Evolutionary conservation across 2,888 invertebrate genomes (phyloP).

Genomic region (Homarus gammarus): DNA sequence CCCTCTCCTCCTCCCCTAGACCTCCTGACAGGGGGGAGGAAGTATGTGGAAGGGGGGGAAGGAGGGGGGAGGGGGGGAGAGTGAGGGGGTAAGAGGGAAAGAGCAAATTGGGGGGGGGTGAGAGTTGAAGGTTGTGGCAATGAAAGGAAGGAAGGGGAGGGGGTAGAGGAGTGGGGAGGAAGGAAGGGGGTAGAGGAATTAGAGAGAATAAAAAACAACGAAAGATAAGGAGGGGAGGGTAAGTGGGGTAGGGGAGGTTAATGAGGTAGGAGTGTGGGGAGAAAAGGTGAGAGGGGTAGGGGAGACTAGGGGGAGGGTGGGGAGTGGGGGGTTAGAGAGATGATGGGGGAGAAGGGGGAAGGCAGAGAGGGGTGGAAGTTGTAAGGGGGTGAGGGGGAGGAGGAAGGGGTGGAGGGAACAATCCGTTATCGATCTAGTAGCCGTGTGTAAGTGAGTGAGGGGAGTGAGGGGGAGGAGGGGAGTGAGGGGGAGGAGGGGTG

Average conservation of each 20-base stretch:
- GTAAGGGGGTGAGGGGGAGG: neutral
- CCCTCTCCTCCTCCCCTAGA: too few species aligned
- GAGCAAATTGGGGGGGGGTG: neutral
- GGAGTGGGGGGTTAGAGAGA: neutral
- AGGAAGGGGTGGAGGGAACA: neutral
- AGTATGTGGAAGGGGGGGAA: neutral
- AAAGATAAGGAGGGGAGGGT: neutral
- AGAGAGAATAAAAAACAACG: neutral
- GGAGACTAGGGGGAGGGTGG: neutral
- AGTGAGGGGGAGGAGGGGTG: too few species aligned
- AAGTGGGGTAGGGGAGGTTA: neutral
- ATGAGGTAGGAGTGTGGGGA: too few species aligned
- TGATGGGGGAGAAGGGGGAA: neutral
- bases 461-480: too few species aligned
- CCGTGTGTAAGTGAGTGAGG: too few species aligned
- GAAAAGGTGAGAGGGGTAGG: neutral
- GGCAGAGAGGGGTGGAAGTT: neutral
- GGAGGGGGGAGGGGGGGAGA: neutral
- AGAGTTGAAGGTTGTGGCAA: neutral
- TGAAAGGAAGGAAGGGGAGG: neutral
- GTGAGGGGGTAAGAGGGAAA: neutral
- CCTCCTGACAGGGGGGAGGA: neutral
- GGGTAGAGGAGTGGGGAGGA: neutral
- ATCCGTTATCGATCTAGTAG: too few species aligned
- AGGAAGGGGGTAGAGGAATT: neutral